A percentile compares a stretch with the other conserved stretches of the same genome.
Conservation (phyloP, 2,888 invertebrate genomes). For the Lasioglossum malachurum region DNA sequence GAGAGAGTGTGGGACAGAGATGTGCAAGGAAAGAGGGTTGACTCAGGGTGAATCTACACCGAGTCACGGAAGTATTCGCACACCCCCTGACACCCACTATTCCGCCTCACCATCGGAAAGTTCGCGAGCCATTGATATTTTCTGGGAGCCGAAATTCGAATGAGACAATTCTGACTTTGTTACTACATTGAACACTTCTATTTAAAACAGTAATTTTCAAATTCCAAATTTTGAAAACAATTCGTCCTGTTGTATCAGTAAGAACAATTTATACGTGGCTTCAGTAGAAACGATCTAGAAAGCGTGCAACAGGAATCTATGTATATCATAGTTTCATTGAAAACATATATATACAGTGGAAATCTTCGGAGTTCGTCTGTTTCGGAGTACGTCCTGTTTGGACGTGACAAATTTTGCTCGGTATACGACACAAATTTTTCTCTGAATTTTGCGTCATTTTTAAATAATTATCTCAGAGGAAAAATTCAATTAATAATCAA, state of each 20-base stretch:
- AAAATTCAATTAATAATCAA: too few species aligned
- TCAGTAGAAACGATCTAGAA: background rate
- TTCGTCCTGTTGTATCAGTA: background rate
- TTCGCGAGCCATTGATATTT: background rate
- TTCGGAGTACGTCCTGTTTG: too few species aligned
- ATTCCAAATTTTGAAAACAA: too few species aligned
- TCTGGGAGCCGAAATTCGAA: background rate
- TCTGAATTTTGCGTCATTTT: too few species aligned
- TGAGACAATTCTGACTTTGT: background rate
- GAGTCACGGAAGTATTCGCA: conserved; percentile 9
- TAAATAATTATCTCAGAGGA: too few species aligned
- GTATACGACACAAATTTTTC: too few species aligned
- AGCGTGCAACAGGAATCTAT: background rate
- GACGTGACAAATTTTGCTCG: too few species aligned
- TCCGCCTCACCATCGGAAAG: conserved; percentile 2
- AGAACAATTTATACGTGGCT: background rate
- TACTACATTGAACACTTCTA: background rate
- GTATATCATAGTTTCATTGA: too few species aligned
- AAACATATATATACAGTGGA: too few species aligned
- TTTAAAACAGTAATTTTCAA: background rate
- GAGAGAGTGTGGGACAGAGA: conserved; percentile 16
- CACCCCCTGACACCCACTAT: conserved; percentile 2
- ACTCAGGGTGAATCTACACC: conserved; percentile 44
- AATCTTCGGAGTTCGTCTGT: too few species aligned
- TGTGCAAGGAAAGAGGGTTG: conserved; percentile 34